phyloP scores from a whole-genome alignment of 64 coral and sea anemone species.

The Montipora sp. region DNA sequence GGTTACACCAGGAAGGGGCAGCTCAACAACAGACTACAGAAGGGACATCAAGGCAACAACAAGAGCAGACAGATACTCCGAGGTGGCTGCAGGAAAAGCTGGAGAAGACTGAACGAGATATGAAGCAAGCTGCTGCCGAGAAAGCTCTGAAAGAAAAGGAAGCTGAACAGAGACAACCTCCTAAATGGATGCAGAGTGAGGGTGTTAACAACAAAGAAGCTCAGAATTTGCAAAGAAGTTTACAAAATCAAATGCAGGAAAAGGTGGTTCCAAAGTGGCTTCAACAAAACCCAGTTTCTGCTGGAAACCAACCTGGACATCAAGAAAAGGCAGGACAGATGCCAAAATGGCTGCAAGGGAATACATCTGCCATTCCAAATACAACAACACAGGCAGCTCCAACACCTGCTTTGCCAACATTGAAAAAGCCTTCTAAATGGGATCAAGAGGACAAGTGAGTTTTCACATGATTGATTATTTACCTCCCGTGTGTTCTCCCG shows the following conservation, averaged over 20 bases:
- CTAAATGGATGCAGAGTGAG: slow-evolving; percentile 60
- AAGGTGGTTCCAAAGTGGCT: slow-evolving; percentile 73
- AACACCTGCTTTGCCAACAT: not conserved
- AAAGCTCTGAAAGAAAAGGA: slow-evolving; percentile 5
- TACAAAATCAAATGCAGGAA: not conserved
- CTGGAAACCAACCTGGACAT: not conserved
- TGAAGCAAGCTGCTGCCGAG: slow-evolving; percentile 35
- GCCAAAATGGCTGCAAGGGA: slow-evolving; percentile 71
- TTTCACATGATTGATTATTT: too few relatives aligned
- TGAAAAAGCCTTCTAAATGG: slow-evolving; percentile 2
- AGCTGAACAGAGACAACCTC: slow-evolving; percentile 28
- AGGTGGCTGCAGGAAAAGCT: slow-evolving; percentile 71
- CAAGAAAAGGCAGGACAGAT: not conserved
- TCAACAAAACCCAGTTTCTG: slow-evolving; percentile 30
- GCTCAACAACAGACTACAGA: slow-evolving; percentile 13
- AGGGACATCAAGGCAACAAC: not conserved
- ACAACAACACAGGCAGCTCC: not conserved
- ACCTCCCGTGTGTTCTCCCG: too few relatives aligned
- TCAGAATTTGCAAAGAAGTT: not conserved
- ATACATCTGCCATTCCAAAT: not conserved
- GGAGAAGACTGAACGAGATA: slow-evolving; percentile 32
- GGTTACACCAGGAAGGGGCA: slow-evolving; percentile 60
- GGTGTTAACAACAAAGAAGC: not conserved
- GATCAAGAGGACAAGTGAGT: slow-evolving; percentile 17
- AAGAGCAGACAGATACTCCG: slow-evolving; percentile 28